Evolutionary conservation across 2,797 vertebrate species (phyloP).

Genomic region (Odontamblyopus rebecca): DNA sequence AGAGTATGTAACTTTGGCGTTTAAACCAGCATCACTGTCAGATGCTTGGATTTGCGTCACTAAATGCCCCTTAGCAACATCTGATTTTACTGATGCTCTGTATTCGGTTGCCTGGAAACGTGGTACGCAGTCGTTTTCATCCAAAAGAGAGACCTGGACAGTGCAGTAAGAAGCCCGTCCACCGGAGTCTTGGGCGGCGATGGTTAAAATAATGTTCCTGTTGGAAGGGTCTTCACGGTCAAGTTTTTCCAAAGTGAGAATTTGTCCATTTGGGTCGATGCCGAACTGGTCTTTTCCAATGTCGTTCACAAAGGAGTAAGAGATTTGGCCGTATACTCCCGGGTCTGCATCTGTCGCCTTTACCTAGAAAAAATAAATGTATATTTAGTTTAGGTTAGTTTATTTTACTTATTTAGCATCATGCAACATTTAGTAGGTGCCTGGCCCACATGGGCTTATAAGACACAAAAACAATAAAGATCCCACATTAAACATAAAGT

Average conservation of each 20-base stretch:
- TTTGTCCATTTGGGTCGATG: constrained; percentile 87
- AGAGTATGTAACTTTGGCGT: constrained; percentile 91
- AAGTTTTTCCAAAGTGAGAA: constrained; percentile 87
- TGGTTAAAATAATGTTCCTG: constrained; percentile 81
- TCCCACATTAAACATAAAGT: no score
- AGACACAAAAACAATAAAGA: no score
- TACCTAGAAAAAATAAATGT: constrained; percentile 56
- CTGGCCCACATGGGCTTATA: no score
- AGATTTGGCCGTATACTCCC: constrained; percentile 84
- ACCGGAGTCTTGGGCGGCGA: constrained; percentile 88
- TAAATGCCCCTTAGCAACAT: constrained; percentile 87
- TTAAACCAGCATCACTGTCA: constrained; percentile 89
- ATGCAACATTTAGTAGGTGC: no score
- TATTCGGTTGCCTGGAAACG: constrained; percentile 87
- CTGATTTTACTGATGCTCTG: constrained; percentile 88
- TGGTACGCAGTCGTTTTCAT: constrained; percentile 94
- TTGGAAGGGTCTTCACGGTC: constrained; percentile 88
- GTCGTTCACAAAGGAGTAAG: constrained; percentile 89
- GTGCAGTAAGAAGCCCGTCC: constrained; percentile 88
- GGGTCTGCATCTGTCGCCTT: constrained; percentile 91
- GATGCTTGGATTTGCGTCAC: constrained; percentile 92
- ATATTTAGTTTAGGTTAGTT: no score
- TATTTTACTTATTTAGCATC: no score
- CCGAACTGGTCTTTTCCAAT: constrained; percentile 88
- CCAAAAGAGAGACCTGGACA: constrained; percentile 85